Base-by-base conservation (phyloP, 2,113 vertebrate genomes). In the Aramus guarauna region DNA sequence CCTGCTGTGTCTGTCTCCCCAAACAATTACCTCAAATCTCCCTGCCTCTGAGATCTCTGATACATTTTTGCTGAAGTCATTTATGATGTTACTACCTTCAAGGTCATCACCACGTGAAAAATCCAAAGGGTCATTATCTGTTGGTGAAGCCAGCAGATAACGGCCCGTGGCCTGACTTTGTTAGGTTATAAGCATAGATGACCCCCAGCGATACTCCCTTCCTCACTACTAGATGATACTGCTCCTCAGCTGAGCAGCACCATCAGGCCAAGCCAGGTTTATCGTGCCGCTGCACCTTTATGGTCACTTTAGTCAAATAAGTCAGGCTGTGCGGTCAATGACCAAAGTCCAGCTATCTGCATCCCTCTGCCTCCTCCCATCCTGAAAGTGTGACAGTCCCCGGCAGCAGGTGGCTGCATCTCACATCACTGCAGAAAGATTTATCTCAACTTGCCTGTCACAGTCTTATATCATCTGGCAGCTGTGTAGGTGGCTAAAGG, bases 401-500 rank as follows among this genome's bases (percentile, higher is more conserved):
- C 68, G 72, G 60, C 73, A 95, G 64, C 68, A 84, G 37, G 39
- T 55, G 52, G 23, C 5, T 94, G 55, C 73, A 58, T 68, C 64
- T 91, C 69, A 43, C 47, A 48, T 43, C 73, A 17, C 27, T 24
- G 80, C 56, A 78, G n/a, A n/a, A 67, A 63, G 77, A 94, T 92
- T 94, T 84, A 82, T 82, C 36, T 87, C 34, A 50, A 7, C 76
- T 85, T 89, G 30, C 78, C 60, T 82, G 52, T 60, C 63, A 58
- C 52, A 60, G 37, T 8, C 45, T 60, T 85, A 41, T 45, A 69
- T 95, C 52, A 60, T 32, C 69, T 27, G 32, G 55, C 63, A 82
- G 73, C 76, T 92, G 60, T 64, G 85, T 74, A 92, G 79, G 91
- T 88, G 69, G 75, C 64, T 93, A 79, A 88, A 94, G 75, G 75